Conservation (phyloP, 2,797 vertebrate genomes). For the Bradypus variegatus region DNA sequence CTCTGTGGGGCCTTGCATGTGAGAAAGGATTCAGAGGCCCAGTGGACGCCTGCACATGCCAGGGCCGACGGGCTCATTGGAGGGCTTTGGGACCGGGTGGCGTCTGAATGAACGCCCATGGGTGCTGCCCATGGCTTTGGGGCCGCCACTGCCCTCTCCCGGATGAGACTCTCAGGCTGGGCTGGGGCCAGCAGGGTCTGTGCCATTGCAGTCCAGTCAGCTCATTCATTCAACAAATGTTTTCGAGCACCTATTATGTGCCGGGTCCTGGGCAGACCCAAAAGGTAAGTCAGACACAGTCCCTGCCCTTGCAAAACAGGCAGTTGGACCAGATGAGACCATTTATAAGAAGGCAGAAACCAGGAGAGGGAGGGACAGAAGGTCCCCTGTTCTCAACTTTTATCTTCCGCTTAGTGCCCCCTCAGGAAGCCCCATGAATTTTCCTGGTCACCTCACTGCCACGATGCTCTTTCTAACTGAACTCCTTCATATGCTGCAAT, state of each 20-base stretch:
- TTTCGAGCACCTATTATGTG: neutral
- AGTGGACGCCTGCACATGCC: conserved; percentile 51
- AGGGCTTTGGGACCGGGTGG: conserved; percentile 43
- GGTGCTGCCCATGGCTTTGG: conserved; percentile 26
- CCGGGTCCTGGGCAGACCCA: neutral
- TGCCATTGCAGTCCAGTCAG: no score
- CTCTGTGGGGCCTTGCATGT: conserved; percentile 57
- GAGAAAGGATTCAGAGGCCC: conserved; percentile 63
- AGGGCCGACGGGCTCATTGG: conserved; percentile 36
- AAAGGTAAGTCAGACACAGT: neutral
- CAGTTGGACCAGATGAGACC: neutral
- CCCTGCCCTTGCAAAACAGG: neutral
- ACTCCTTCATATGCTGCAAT: accelerated
- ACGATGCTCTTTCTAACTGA: accelerated
- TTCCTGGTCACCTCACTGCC: no score
- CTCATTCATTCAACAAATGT: neutral
- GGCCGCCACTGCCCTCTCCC: neutral
- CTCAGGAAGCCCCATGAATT: neutral
- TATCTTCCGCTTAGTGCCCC: neutral
- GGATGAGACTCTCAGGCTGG: conserved; percentile 57
- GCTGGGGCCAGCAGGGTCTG: neutral
- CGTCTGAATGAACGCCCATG: conserved; percentile 50
- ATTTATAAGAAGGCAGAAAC: neutral
- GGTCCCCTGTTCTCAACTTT: neutral
- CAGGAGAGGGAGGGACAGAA: neutral